Conservation (phyloP, 2,888 invertebrate species). For the Ametastegia equiseti region DNA sequence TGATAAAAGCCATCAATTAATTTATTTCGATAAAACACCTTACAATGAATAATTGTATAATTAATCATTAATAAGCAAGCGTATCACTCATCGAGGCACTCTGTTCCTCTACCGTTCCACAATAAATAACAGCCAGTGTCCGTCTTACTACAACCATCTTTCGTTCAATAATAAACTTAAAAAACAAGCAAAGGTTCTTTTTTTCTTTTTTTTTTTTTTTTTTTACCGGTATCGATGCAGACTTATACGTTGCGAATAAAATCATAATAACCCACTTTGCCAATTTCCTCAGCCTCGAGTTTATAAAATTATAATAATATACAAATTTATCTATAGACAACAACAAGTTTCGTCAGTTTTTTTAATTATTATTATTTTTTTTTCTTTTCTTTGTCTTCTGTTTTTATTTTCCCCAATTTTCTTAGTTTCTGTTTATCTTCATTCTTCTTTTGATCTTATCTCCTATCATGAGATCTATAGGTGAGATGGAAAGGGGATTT, state of each 20-base stretch:
- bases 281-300: constrained; percentile 46
- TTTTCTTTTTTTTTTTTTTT: constrained; percentile 14
- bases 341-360: constrained; percentile 30
- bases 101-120: constrained; percentile 58
- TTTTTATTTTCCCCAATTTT: neutral
- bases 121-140: constrained; percentile 47
- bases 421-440: neutral
- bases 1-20: constrained; percentile 66
- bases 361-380: neutral
- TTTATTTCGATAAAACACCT: constrained; percentile 65
- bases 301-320: constrained; percentile 35
- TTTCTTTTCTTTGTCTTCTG: constrained; percentile 12
- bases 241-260: constrained; percentile 42
- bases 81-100: constrained; percentile 67
- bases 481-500: constrained; percentile 63
- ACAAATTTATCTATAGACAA: constrained; percentile 40
- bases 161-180: constrained; percentile 35
- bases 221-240: constrained; percentile 44
- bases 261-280: constrained; percentile 27
- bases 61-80: constrained; percentile 63
- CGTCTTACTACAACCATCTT: constrained; percentile 6
- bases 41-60: constrained; percentile 65
- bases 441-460: constrained; percentile 9
- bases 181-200: constrained; percentile 35
- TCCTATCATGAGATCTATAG: constrained; percentile 68